phyloP scores from a whole-genome alignment of 2,113 vertebrate genomes.

The Zosterops borbonicus region DNA sequence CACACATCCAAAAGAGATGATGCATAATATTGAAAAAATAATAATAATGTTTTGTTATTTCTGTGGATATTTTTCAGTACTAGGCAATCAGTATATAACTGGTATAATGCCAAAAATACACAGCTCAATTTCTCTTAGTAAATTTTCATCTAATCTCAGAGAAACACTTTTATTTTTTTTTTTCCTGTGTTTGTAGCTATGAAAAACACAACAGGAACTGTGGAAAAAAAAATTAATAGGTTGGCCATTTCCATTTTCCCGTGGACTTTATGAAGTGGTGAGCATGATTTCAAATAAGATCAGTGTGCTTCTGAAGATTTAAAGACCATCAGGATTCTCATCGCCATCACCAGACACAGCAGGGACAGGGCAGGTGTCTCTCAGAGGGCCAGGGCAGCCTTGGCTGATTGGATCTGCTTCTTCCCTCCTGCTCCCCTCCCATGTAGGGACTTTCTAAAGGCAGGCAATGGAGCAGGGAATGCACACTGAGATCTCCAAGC shows the following conservation, averaged over 20 bases:
- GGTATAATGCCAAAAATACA: background rate
- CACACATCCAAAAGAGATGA: background rate
- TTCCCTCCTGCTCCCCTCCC: background rate
- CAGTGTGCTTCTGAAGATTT: background rate
- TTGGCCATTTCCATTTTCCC: background rate
- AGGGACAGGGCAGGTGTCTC: background rate
- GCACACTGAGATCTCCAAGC: background rate
- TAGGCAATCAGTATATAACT: background rate
- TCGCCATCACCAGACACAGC: fast-evolving
- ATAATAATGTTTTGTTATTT: background rate
- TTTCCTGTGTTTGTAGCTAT: background rate
- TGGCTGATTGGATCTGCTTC: background rate
- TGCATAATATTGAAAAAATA: background rate
- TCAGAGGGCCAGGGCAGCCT: background rate
- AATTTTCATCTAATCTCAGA: background rate
- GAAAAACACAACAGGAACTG: background rate
- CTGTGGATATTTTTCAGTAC: background rate
- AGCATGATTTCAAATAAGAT: background rate
- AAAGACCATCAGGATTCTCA: background rate
- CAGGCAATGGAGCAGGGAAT: background rate
- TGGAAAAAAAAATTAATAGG: background rate
- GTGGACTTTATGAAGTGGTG: background rate
- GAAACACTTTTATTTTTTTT: background rate
- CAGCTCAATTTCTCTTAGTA: background rate
- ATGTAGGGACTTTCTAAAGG: background rate